Base-by-base conservation (phyloP, 2,113 vertebrate genomes). In the Cephalopholis sonnerati region DNA sequence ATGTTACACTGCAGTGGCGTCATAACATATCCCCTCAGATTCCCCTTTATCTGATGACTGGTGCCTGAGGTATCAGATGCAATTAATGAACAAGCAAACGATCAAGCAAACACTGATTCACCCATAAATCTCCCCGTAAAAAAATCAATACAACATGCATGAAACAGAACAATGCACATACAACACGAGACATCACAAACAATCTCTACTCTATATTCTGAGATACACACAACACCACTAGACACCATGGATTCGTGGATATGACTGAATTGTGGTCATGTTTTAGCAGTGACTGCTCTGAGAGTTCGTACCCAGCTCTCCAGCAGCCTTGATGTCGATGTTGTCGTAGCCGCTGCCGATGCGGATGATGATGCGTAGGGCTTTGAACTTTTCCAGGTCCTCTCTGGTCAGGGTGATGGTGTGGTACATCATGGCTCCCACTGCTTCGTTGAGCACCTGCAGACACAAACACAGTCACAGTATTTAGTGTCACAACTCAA, bases 341-440 rank as follows among this genome's bases (percentile, higher is more conserved):
- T 99, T 99, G 96, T 99, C 98, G 11, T 97, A 99, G 89, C 98
- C 98, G 4, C 98, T 99, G 93, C 98, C 98, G 67, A 99, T 99
- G 79, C 98, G 97, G 83, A 99, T 98, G 32, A 99, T 98, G 92
- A 99, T 97, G 55, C 98, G 91, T 36, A 99, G 94, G 39, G 98
- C 98, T 94, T 99, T 99, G 93, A 99, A 99, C 94, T 99, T 99
- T 93, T 99, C 98, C 90, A 99, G 96, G 88, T 99, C 98, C 87
- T 99, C 98, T 64, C 98, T 93, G 74, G 98, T 99, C 89, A 99
- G 96, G 7, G 98, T 99, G 95, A 99, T 99, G 82, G 97, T 99
- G 96, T 99, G 98, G 93, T 99, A 99, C 98, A 99, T 98, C 97
- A 99, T 98, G 41, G 98, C 98, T 0, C 98, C 98, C 1, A 99